phyloP scores from a whole-genome alignment of 2,113 vertebrate genomes.

The Recurvirostra avosetta region DNA sequence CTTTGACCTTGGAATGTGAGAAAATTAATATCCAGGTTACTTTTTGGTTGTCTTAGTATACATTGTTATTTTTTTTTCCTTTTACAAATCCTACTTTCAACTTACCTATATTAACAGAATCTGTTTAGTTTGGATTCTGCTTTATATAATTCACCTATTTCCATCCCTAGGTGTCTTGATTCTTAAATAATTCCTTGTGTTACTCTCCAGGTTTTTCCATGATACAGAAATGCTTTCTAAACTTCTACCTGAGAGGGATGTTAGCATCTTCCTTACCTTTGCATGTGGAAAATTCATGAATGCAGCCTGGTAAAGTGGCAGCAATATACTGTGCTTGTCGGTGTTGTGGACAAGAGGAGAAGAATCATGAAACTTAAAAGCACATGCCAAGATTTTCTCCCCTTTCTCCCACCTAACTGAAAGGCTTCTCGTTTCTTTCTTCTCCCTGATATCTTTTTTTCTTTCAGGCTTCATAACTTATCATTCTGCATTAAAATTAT shows the following conservation, averaged over 20 bases:
- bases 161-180: background rate
- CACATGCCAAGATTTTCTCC: background rate
- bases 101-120: background rate
- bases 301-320: background rate
- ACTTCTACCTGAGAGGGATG: background rate
- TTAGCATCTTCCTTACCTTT: background rate
- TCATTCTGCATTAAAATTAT: background rate
- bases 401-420: background rate
- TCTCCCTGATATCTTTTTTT: background rate
- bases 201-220: background rate
- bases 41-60: background rate
- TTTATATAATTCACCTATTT: background rate
- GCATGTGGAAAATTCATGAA: background rate
- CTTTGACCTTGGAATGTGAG: background rate
- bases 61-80: background rate
- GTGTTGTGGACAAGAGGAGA: background rate
- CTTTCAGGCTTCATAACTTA: background rate
- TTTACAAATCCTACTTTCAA: background rate
- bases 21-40: background rate
- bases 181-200: background rate
- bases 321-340: background rate
- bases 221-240: background rate
- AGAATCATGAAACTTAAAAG: background rate
- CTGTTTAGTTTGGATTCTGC: background rate
- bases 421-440: background rate